phyloP scores from a whole-genome alignment of 2,113 vertebrate species.

The Choloepus hoffmanni region DNA sequence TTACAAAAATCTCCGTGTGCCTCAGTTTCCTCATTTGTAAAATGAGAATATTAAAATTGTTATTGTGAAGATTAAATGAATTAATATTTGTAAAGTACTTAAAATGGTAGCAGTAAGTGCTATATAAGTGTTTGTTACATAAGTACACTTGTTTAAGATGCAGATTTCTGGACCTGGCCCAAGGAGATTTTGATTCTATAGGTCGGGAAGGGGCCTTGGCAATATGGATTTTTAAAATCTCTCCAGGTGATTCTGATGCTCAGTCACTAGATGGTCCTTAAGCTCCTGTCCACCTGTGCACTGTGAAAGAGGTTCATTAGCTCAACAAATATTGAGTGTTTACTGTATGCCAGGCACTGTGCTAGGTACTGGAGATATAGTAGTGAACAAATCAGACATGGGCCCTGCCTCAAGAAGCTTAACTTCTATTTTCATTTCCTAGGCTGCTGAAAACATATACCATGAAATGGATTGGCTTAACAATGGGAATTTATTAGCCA shows the following conservation, averaged over 20 bases:
- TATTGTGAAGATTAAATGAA: neutral
- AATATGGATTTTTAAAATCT: neutral
- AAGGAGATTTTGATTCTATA: neutral
- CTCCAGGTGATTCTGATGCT: neutral
- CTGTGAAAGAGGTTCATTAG: neutral
- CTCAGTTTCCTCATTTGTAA: slow-evolving; percentile 44
- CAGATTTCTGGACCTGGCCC: neutral
- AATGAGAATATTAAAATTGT: slow-evolving; percentile 33
- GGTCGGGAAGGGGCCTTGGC: neutral
- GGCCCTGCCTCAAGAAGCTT: neutral
- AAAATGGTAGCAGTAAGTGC: neutral
- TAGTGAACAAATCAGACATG: neutral
- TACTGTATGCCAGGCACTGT: neutral
- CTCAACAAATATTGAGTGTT: neutral
- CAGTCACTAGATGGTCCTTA: neutral
- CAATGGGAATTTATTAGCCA: too few species aligned
- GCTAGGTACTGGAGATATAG: neutral
- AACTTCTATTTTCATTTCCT: neutral
- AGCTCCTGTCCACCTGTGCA: neutral
- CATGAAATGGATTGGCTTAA: too few species aligned
- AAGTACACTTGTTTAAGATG: slow-evolving; percentile 36
- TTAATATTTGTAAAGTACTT: slow-evolving; percentile 5
- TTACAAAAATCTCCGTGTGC: neutral
- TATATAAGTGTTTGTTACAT: neutral
- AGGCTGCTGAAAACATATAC: too few species aligned